Conservation (phyloP, 2,888 invertebrate genomes). For the Spatulosminthurus flaviceps region DNA sequence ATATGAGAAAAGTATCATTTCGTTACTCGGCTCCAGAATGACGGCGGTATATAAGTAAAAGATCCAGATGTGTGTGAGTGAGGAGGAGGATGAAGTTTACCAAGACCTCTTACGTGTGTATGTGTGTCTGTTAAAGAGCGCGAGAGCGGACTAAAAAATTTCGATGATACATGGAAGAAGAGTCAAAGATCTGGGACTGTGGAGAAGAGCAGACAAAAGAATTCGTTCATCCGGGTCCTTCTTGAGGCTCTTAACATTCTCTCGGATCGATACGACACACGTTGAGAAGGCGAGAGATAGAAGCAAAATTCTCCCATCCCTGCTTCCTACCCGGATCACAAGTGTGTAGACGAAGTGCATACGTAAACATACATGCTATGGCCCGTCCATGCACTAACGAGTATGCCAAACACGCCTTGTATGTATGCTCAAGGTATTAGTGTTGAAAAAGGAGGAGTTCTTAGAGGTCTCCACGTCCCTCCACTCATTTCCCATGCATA, state of each 20-base stretch:
- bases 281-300: slow-evolving; percentile 20
- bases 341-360: neutral
- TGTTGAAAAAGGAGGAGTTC: neutral
- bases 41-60: neutral
- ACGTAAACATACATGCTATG: slow-evolving; percentile 9
- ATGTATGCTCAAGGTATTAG: slow-evolving; percentile 33
- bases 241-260: slow-evolving; percentile 44
- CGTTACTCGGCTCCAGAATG: neutral
- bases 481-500: neutral
- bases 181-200: slow-evolving; percentile 47
- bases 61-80: slow-evolving; percentile 1
- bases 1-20: slow-evolving; percentile 18
- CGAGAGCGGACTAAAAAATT: slow-evolving; percentile 37
- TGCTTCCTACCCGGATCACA: slow-evolving; percentile 4
- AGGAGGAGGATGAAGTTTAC: slow-evolving; percentile 4
- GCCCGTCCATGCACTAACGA: slow-evolving; percentile 34
- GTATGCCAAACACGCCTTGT: slow-evolving; percentile 38
- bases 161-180: slow-evolving; percentile 39
- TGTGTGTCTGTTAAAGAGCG: slow-evolving; percentile 10
- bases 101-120: slow-evolving; percentile 19
- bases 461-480: neutral
- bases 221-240: slow-evolving; percentile 47
- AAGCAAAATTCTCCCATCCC: neutral
- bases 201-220: slow-evolving; percentile 48
- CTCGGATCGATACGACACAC: slow-evolving; percentile 46